These are phyloP conservation scores for Lagopus leucura DNA, from an alignment of 2,113 vertebrate species.

Conservation along the genomic window DNA sequence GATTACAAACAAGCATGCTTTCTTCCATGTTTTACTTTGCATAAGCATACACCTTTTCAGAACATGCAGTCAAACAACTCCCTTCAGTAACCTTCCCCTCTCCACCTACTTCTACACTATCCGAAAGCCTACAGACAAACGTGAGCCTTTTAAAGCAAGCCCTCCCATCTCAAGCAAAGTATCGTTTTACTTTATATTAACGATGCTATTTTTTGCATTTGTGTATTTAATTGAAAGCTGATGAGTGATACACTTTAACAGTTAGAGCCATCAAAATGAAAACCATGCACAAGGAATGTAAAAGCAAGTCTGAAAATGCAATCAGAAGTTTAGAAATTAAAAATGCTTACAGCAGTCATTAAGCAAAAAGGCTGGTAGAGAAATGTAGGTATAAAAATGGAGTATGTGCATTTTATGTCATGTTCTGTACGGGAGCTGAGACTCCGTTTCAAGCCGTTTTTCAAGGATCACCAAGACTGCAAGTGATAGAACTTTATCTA, in stretches of 20 bases:
- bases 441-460: neutral
- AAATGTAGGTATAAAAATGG: neutral
- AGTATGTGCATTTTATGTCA: neutral
- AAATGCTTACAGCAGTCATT: neutral
- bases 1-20: neutral
- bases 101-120: neutral
- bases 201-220: conserved; percentile 8
- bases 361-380: neutral
- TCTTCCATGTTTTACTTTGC: neutral
- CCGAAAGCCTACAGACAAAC: neutral
- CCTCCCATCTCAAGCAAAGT: conserved; percentile 2
- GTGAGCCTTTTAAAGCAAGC: neutral
- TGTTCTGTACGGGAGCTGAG: neutral
- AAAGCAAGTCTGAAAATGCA: conserved; percentile 34
- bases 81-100: neutral
- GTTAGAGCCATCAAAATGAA: conserved; percentile 26
- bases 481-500: neutral
- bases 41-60: neutral
- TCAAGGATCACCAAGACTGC: neutral
- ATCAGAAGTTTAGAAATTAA: conserved; percentile 20
- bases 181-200: conserved; percentile 29
- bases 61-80: neutral
- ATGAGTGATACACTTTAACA: conserved; percentile 58
- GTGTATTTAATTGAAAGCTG: conserved; percentile 50
- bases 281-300: conserved; percentile 20